Conservation (phyloP, 2,797 vertebrate genomes). For the Denticeps clupeoides region DNA sequence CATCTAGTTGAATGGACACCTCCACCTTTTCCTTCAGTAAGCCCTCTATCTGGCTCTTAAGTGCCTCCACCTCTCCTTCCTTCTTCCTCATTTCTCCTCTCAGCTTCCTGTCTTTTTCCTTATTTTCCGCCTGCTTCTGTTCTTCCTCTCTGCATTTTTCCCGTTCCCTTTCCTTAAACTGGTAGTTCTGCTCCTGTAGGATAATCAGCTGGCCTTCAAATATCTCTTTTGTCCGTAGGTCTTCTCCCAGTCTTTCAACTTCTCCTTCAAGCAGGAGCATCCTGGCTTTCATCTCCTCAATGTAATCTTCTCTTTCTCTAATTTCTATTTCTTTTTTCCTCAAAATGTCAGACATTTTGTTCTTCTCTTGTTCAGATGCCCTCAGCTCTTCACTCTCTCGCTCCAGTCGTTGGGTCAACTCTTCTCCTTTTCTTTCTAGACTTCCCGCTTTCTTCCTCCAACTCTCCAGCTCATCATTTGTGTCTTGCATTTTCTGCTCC, state of each 20-base stretch:
- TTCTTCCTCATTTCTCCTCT: conserved; percentile 18
- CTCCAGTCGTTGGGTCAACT: background rate
- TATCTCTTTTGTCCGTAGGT: background rate
- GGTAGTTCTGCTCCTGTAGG: background rate
- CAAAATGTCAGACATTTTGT: conserved; percentile 24
- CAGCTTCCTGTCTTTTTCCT: conserved; percentile 27
- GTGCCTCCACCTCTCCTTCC: conserved; percentile 24
- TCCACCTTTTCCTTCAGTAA: conserved; percentile 39
- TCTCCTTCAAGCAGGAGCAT: background rate
- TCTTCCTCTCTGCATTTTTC: conserved; percentile 21
- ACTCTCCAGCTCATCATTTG: conserved; percentile 17
- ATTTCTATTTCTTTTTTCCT: conserved; percentile 20
- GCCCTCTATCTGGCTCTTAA: conserved; percentile 27
- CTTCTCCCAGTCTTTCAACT: conserved; percentile 3
- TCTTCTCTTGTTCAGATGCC: conserved; percentile 13
- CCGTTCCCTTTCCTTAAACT: background rate
- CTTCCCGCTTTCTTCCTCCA: conserved; percentile 16
- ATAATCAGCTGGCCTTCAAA: background rate
- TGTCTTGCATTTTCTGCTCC: conserved; percentile 20
- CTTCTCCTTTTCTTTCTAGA: background rate
- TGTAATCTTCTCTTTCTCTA: conserved; percentile 19
- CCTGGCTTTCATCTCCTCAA: conserved; percentile 22
- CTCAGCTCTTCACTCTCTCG: conserved; percentile 11
- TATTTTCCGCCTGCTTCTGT: conserved; percentile 15
- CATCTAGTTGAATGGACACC: conserved; percentile 21